These are phyloP conservation scores for Bungarus multicinctus DNA, from an alignment of 2,113 vertebrate genomes.

Conservation along the genomic window DNA sequence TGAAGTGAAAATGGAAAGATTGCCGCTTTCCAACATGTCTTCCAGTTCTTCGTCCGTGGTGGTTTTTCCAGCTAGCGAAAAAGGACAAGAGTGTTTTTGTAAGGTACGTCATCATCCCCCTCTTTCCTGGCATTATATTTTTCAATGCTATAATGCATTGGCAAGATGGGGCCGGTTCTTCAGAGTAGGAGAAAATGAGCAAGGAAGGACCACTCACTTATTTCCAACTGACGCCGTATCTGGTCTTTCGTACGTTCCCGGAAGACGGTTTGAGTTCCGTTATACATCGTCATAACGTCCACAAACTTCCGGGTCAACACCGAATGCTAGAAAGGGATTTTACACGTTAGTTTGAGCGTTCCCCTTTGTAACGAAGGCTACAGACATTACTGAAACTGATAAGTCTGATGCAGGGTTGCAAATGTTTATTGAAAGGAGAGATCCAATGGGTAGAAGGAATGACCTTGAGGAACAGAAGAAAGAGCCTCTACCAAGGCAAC, in stretches of 20 bases:
- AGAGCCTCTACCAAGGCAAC: background rate
- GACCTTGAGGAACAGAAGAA: background rate
- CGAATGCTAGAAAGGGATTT: slow-evolving; percentile 72
- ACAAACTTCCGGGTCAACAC: slow-evolving; percentile 92
- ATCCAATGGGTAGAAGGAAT: background rate
- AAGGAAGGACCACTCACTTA: slow-evolving; percentile 79
- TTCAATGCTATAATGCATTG: background rate
- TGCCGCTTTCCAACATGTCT: slow-evolving; percentile 93
- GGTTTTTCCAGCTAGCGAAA: slow-evolving; percentile 81
- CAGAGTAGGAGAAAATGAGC: background rate
- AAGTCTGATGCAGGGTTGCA: too few relatives aligned
- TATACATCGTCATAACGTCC: slow-evolving; percentile 94
- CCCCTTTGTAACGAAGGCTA: background rate
- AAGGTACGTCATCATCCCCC: background rate
- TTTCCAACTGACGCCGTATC: slow-evolving; percentile 94
- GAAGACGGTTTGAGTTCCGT: slow-evolving; percentile 89
- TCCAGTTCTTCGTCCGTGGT: slow-evolving; percentile 92
- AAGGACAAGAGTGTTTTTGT: background rate
- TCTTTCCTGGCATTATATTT: background rate
- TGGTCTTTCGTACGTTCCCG: slow-evolving; percentile 92
- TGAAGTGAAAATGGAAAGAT: slow-evolving; percentile 90
- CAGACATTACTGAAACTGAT: background rate
- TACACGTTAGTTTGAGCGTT: background rate
- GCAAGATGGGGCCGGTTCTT: background rate
- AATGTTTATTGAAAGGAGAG: background rate